Base-by-base conservation (phyloP, 2,797 vertebrate species). In the Malurus leucopterus region DNA sequence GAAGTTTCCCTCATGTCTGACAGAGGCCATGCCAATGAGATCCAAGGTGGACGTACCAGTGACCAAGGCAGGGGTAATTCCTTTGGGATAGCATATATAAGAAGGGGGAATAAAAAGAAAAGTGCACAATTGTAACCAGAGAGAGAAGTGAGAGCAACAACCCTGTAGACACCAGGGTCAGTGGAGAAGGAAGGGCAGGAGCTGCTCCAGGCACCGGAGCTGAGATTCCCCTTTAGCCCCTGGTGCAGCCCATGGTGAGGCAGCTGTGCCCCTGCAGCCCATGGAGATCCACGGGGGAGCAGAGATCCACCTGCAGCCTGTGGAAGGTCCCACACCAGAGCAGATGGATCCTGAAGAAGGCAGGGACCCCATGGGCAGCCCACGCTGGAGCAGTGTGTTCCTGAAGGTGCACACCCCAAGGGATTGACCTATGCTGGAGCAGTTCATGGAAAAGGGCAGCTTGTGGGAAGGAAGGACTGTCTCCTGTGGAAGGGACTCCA, bases 11-110 rank as follows among this genome's bases (percentile, higher is more conserved):
- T 41, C 15, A 1, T 13, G 6, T 36, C 13, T 40, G 21, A 34
- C 11, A 23, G 6, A 40, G 5, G 5, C 34, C 26, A 8, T 29
- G 14, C 14, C 22, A 53, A 30, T n/a, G 15, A 2, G 1, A 21
- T 53, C 34, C 41, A 38, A 54, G 20, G 29, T 19, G n/a, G 12
- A 30, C 17, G 14, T 21, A 8, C 15, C 1, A 5, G 27, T 62
- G 27, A 9, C 14, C 27, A 55, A 32, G 55, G 14, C 0, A 0
- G 4, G 24, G 11, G 6, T 5, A 24, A 20, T 11, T 2, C 9
- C 14, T 38, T 36, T 49, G 20, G 8, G 8, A 43, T 38, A 38
- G 32, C 13, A 49, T 4, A 38, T 13, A 21, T 24, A 24, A 62
- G 9, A 54, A 29, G 11, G 7, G 23, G 29, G 5, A 1, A 2